phyloP scores from a whole-genome alignment of 2,113 vertebrate species.

The Bubalus kerabau region DNA sequence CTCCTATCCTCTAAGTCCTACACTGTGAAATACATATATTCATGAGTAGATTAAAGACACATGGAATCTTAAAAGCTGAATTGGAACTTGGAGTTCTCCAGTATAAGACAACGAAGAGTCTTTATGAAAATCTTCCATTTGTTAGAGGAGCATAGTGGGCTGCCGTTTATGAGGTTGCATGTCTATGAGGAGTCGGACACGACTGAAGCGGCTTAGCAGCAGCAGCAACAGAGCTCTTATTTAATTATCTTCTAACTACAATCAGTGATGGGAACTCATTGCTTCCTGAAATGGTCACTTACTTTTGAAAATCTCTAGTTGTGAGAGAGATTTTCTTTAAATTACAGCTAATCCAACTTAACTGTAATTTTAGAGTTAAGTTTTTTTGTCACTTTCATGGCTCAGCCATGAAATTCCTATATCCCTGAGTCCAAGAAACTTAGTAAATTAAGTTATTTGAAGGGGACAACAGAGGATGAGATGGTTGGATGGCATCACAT shows the following conservation, averaged over 20 bases:
- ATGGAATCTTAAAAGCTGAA: background rate
- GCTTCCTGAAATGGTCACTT: background rate
- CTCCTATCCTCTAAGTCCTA: background rate
- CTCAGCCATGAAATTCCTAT: background rate
- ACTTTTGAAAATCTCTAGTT: constrained; percentile 22
- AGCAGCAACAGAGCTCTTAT: background rate
- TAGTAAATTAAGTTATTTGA: background rate
- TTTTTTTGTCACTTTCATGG: background rate
- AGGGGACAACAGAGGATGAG: background rate
- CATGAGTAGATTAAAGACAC: background rate
- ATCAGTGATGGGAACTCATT: background rate
- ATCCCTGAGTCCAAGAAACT: background rate
- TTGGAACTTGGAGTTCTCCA: background rate
- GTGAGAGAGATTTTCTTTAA: background rate
- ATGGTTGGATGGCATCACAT: background rate
- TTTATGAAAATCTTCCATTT: background rate
- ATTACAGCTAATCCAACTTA: background rate
- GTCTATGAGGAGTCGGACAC: too few relatives aligned
- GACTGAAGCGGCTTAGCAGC: too few relatives aligned
- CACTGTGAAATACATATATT: background rate
- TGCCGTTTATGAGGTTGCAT: too few relatives aligned
- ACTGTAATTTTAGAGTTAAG: background rate
- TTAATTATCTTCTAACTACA: background rate
- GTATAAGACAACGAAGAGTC: background rate
- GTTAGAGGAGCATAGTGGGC: background rate